These are phyloP conservation scores for Lepidostoma basale DNA, from an alignment of 1,140 invertebrate species.

Conservation along the genomic window DNA sequence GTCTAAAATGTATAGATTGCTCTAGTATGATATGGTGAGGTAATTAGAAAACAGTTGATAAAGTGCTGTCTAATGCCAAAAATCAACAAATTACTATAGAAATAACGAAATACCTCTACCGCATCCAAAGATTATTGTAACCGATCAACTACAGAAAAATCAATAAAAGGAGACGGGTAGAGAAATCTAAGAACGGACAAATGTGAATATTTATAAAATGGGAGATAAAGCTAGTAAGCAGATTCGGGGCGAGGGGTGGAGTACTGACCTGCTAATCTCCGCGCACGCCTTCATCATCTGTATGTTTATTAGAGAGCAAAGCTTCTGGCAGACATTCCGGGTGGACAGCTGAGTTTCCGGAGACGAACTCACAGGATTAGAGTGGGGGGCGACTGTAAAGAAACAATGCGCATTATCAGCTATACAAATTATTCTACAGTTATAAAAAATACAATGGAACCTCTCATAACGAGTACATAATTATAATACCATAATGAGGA, in stretches of 20 bases:
- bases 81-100: background rate
- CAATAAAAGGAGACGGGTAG: no score
- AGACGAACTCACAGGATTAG: conserved; percentile 28
- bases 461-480: no score
- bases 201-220: background rate
- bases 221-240: background rate
- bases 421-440: no score
- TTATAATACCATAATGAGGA: no score
- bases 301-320: conserved; percentile 75
- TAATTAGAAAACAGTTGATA: background rate
- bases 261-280: conserved; percentile 57
- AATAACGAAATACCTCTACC: background rate
- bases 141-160: no score
- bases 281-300: conserved; percentile 75
- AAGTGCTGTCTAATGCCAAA: background rate
- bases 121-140: background rate
- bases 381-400: background rate
- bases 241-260: no score
- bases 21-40: background rate
- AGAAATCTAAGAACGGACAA: background rate
- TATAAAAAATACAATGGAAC: no score
- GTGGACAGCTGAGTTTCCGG: conserved; percentile 49
- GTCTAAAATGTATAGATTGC: background rate
- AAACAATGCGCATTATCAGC: no score
- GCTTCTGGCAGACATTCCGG: conserved; percentile 71